These are phyloP conservation scores for Plebejus argus DNA, from an alignment of 2,888 invertebrate genomes.

Conservation along the genomic window DNA sequence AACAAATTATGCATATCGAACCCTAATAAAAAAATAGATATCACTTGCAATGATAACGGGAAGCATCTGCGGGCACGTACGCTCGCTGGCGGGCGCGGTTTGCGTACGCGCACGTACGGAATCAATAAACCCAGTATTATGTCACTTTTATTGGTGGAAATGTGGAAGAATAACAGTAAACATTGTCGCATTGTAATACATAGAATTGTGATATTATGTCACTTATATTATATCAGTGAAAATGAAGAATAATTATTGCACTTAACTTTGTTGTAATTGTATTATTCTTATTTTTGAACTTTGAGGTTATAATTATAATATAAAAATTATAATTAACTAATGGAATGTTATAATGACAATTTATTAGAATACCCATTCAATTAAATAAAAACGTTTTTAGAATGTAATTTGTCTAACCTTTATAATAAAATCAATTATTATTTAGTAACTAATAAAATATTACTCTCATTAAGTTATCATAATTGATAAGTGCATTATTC, in stretches of 20 bases:
- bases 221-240: background rate
- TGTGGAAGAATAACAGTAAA: background rate
- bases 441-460: background rate
- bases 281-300: no score
- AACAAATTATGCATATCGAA: background rate
- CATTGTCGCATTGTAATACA: background rate
- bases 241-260: no score
- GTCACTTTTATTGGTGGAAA: background rate
- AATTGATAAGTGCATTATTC: background rate
- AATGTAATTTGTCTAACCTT: no score
- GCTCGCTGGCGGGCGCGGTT: background rate
- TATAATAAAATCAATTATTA: no score
- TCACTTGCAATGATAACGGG: background rate
- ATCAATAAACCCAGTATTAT: background rate
- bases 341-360: no score
- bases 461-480: background rate
- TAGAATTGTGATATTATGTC: background rate
- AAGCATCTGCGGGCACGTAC: background rate
- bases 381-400: no score
- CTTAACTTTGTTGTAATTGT: no score
- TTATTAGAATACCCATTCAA: no score
- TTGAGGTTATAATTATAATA: no score
- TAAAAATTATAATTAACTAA: no score
- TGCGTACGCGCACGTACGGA: slow-evolving; percentile 14
- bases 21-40: background rate